Evolutionary conservation across 1,140 invertebrate species (phyloP), one percentile per base, ranked within the genome.

Genomic region (Eriosoma lanigerum): DNA sequence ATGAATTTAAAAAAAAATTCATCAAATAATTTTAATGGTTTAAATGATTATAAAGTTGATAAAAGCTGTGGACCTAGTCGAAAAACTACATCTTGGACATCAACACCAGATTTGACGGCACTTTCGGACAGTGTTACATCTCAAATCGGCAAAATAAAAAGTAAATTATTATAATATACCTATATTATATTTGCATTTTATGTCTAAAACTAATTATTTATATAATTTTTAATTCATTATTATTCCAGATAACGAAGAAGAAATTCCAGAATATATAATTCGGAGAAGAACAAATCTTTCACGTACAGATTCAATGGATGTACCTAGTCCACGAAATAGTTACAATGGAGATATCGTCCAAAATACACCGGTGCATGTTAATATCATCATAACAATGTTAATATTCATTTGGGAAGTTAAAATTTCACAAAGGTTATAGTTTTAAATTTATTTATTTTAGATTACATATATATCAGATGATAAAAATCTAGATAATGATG

Each of bases 101-200:
- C 91, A 81, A 92, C 91, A 82, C 91, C 91, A 82, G 91, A 92
- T 85, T 87, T 92, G 83, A 89, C 89, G 56, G 85, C 87, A 81
- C 73, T 81, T 26, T 68, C 70, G 44, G 56, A 54, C 26, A 62
- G 0, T 58, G 56, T 60, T 62, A 78, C 32, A 54, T 48, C 38
- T 48, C 52, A 78, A 62, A 8, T 62, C n/a, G 24, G 44, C 26
- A 62, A 78, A 29, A 1, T 48, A 46, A 21, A 76, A 58, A 9
- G 68, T 72, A 29, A 50, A 26, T 38, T 8, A 1, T 21, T 70
- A 70, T 4, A 13, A 32, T 38, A 13, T 56, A n/a, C 5, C n/a
- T 54, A n/a, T n/a, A n/a, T n/a, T n/a, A n/a, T n/a, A n/a, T n/a
- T n/a, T n/a, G n/a, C n/a, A n/a, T n/a, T n/a, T n/a, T n/a, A n/a